Evolutionary conservation across 2,113 vertebrate species (phyloP), one percentile per base, ranked within the genome.

Genomic region (Rhadina sibilatrix): DNA sequence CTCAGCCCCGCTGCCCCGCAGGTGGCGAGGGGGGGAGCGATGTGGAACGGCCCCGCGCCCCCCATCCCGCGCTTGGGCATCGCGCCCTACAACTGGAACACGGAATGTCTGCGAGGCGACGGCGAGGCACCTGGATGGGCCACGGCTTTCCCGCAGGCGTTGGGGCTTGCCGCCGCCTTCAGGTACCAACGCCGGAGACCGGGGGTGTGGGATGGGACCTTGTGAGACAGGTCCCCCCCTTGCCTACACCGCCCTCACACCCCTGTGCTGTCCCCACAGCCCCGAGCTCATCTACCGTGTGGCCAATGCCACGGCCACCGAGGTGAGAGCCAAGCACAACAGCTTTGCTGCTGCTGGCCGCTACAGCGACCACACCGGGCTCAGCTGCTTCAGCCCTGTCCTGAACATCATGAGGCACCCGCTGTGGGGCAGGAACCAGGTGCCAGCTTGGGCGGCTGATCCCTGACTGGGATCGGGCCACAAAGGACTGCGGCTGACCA

Each of bases 321-420:
- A 95, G 53, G 97, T 97, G 50, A 88, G 91, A 21, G 93, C 94
- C 60, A 97, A 95, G 31, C 97, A 96, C 89, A 98, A 93, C 22
- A 11, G 68, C 66, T 98, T 98, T 4, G 19, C 30, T 1, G 91
- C 97, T 15, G 3, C 76, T 2, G 94, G 97, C 61, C 89, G 22
- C 87, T 97, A 97, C 23, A 52, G 42, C 7, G 97, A 97, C 87
- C 97, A 97, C 88, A 97, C 97, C 0, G 97, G 97, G 40, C 97
- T 97, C 69, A 98, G 97, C 90, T 97, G 97, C 96, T 97, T 98
- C 93, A 98, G 97, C 90, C 97, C 97, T 0, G 96, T 98, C 54
- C 88, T 98, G 50, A 97, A 97, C 89, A 97, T 97, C 89, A 97
- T 97, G 97, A 77, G 97, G 24, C 97, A 98, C 47, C 97, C 97